These are phyloP conservation scores for Protomyctophum bolini DNA, from an alignment of 2,113 vertebrate species.

Conservation along the genomic window DNA sequence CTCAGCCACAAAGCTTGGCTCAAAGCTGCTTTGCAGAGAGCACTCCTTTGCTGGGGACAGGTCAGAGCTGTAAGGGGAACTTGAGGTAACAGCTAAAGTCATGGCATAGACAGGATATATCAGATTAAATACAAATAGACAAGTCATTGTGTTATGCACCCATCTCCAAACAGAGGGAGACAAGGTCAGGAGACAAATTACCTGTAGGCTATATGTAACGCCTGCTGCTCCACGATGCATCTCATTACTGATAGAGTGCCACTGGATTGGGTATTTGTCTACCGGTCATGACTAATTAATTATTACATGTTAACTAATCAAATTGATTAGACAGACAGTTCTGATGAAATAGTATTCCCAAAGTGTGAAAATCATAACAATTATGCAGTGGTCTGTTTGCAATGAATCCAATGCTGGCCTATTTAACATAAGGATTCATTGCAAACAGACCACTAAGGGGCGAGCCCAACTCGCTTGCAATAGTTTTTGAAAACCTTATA, in stretches of 20 bases:
- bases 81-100: background rate
- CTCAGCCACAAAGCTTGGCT: slow-evolving; percentile 54
- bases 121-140: background rate
- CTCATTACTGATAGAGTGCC: slow-evolving; percentile 17
- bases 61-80: background rate
- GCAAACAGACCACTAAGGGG: no score
- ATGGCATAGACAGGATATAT: slow-evolving; percentile 30
- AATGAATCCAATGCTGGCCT: no score
- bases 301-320: background rate
- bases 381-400: no score
- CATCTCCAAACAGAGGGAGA: background rate
- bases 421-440: no score
- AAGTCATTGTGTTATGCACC: slow-evolving; percentile 37
- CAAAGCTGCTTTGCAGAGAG: slow-evolving; percentile 44
- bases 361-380: no score
- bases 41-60: slow-evolving; percentile 34
- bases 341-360: no score
- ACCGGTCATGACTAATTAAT: slow-evolving; percentile 4
- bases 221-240: slow-evolving; percentile 9
- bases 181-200: background rate
- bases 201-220: slow-evolving; percentile 8
- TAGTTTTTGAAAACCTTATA: no score
- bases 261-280: slow-evolving; percentile 31
- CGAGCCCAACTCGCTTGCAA: no score
- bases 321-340: no score